Base-by-base conservation (phyloP, 1,140 invertebrate species). In the Pseudomyrmex gracilis region DNA sequence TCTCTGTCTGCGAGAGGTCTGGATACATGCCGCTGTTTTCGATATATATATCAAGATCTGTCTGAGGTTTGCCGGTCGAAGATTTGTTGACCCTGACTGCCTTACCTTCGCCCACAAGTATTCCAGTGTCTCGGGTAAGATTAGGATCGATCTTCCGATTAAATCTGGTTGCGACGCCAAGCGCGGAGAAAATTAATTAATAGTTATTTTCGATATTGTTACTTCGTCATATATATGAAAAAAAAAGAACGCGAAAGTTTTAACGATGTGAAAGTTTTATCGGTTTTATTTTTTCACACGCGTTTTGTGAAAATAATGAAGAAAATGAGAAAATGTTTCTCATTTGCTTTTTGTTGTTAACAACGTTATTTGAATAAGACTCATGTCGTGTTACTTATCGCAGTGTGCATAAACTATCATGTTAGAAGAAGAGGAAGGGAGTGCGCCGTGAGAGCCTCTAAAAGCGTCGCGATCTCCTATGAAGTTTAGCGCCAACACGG, bases 1-100 rank as follows among this genome's bases (percentile, higher is more conserved):
- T 10, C 66, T 66, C 53, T 55, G 70, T 84, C 70, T 74, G 73
- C 73, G 53, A 73, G 53, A 73, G 83, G 82, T 68, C 64, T 87
- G 70, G 76, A 85, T 73, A 70, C 80, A 82, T 57, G 80, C 70
- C 73, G 73, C 84, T 87, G 77, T 87, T 89, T 88, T 89, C 85
- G 82, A 86, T 87, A 80, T 88, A 86, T 85, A 88, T 83, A 84
- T 89, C 82, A 86, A 84, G 87, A 88, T 89, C 88, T 86, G 88
- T 86, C 87, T 86, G 87, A 88, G 85, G 85, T 86, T 89, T 71
- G 83, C 83, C 78, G 64, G 82, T 88, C 63, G 74, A 80, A 80
- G 76, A 80, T 80, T 80, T 80, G 76, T 80, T 80, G 76, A 80
- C 66, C 76, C 76, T 80, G 76, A 71, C 76, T 80, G 55, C 66